Base-by-base conservation (phyloP, 2,888 invertebrate genomes). In the Drosophila cracens region DNA sequence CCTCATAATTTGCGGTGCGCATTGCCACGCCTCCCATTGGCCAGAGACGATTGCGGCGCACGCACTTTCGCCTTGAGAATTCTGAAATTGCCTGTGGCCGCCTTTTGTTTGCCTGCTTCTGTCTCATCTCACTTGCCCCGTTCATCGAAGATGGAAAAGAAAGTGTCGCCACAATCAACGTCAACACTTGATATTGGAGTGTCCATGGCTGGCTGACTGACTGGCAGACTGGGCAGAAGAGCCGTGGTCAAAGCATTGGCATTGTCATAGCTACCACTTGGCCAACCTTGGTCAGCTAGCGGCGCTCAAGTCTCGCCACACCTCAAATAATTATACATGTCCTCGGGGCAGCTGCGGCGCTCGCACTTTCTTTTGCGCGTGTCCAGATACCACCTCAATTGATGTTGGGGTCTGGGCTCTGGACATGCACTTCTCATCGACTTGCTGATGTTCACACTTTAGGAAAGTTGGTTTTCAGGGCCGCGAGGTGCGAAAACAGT, bases 31-130 rank as follows among this genome's bases (percentile, higher is more conserved):
- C 76, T 74, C 64, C 70, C 49, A 64, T 38, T 66, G 60, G 49
- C 54, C 34, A 38, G 49, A 58, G 31, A 33, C 58, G 48, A 25
- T 54, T 49, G 46, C 53, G 83, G 67, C 77, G 74, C 67, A 77
- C 71, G 79, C 82, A 82, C 87, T 87, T 87, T 87, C 87, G 87
- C 87, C 87, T 87, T 90, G 90, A 90, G 89, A 90, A 90, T 87
- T 88, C 86, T 83, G 16, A 86, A 88, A 90, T 78, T 83, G 86
- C 89, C 77, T 34, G 34, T 38, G 72, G 71, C 60, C 49, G 33
- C 54, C 56, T 54, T 65, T 61, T 57, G 61, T 53, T 60, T 60
- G 61, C 29, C 33, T 10, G 54, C 60, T 59, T 46, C 73, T 34
- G 36, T 2, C 13, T 34, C 27, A 8, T 25, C 16, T 8, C 6